Evolutionary conservation across 2,888 invertebrate species (phyloP).

Genomic region (Ecdyonurus torrentis): DNA sequence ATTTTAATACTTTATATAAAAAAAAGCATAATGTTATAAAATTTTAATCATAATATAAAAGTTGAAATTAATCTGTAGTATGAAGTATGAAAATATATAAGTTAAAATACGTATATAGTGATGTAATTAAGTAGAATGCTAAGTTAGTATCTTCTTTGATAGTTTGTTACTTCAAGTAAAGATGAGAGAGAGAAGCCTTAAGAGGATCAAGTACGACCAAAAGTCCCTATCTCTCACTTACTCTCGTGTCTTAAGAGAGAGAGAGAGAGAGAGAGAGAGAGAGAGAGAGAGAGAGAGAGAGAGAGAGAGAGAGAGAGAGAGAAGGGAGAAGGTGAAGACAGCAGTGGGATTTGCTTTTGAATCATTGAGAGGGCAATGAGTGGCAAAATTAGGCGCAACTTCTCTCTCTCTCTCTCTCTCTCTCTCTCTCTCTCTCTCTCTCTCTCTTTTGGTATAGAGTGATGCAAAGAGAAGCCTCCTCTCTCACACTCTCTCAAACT

Average conservation of each 20-base stretch:
- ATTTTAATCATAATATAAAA: too few species aligned
- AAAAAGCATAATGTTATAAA: too few species aligned
- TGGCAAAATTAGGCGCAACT: not conserved
- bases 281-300: too few species aligned
- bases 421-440: not conserved
- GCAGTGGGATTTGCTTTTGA: not conserved
- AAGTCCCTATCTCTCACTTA: not conserved
- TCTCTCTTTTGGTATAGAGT: too few species aligned
- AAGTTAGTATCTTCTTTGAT: not conserved
- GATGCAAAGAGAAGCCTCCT: too few species aligned
- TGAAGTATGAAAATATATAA: too few species aligned
- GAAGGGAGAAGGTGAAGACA: too few species aligned
- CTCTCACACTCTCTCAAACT: not conserved
- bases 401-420: not conserved
- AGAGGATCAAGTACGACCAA: not conserved
- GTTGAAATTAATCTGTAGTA: too few species aligned
- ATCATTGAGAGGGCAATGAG: not conserved
- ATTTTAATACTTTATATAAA: too few species aligned
- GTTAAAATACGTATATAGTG: too few species aligned
- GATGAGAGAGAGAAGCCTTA: not conserved
- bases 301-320: too few species aligned
- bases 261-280: too few species aligned
- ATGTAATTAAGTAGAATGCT: not conserved
- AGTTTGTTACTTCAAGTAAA: not conserved
- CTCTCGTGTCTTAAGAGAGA: not conserved